A percentile compares a stretch with the other conserved stretches of the same genome.
phyloP scores from a whole-genome alignment of 2,113 vertebrate genomes.

The Pionites leucogaster region DNA sequence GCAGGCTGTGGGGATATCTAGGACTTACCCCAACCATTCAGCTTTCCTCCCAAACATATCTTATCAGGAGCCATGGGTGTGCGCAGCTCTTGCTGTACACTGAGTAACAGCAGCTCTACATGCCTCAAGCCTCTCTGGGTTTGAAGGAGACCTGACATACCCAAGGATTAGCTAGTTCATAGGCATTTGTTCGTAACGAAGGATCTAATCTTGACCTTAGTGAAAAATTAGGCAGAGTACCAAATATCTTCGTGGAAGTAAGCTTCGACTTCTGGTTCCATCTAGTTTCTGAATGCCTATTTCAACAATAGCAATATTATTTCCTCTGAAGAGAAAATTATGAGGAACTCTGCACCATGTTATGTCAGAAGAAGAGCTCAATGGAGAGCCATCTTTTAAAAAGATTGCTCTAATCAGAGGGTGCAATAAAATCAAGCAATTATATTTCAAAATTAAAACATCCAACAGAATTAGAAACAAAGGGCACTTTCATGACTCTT shows the following conservation, averaged over 20 bases:
- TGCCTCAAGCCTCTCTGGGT: neutral
- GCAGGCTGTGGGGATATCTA: neutral
- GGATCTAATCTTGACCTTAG: neutral
- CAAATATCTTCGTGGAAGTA: neutral
- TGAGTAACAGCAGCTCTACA: neutral
- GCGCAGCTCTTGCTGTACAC: neutral
- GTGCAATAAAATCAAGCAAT: neutral
- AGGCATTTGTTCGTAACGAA: neutral
- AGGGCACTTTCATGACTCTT: constrained; percentile 1
- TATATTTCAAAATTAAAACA: constrained; percentile 3
- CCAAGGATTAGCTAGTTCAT: neutral
- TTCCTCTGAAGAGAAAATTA: neutral
- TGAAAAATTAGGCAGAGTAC: neutral
- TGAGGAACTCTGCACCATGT: neutral
- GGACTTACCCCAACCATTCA: neutral
- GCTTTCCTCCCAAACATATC: neutral
- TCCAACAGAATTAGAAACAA: neutral
- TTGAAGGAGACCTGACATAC: neutral
- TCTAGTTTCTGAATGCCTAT: neutral
- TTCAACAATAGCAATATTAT: neutral
- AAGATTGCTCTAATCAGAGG: neutral
- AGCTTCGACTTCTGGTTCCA: neutral
- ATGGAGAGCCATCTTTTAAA: neutral
- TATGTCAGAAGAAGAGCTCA: neutral
- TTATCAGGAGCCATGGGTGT: rapidly evolving